Conservation (phyloP, 2,113 vertebrate genomes). For the Heterotilapia buettikoferi region DNA sequence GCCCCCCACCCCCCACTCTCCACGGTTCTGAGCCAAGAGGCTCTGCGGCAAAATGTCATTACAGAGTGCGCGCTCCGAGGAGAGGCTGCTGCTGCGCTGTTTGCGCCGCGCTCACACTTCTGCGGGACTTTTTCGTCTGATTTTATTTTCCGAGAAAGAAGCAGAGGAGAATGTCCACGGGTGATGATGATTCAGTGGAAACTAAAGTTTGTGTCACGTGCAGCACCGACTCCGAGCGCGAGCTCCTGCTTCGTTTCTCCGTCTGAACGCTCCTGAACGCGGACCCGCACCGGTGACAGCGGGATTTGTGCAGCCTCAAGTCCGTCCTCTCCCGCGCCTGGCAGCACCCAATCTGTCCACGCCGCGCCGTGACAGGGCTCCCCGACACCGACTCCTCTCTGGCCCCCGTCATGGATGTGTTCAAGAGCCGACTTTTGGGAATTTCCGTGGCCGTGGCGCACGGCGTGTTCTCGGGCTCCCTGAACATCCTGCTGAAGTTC, state of each 20-base stretch:
- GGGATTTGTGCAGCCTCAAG: neutral
- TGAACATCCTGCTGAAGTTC: slow-evolving; percentile 94
- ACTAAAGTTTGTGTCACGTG: neutral
- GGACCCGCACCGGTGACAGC: neutral
- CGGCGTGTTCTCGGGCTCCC: slow-evolving; percentile 89
- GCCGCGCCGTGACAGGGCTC: neutral
- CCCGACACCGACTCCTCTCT: neutral
- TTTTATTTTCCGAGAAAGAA: neutral
- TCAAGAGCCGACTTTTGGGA: slow-evolving; percentile 76
- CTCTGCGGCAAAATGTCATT: slow-evolving; percentile 53
- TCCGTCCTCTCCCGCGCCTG: neutral
- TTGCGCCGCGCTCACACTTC: neutral
- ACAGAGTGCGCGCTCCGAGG: neutral
- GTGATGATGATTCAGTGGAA: neutral
- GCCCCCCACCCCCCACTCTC: neutral
- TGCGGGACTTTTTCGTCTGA: neutral
- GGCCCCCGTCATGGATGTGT: slow-evolving; percentile 64
- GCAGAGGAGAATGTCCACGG: neutral
- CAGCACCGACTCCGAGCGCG: neutral
- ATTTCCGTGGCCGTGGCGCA: slow-evolving; percentile 92
- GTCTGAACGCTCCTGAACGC: neutral
- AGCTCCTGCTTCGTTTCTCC: neutral
- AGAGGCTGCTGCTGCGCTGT: neutral
- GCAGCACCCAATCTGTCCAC: neutral
- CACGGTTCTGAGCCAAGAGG: neutral